These are phyloP conservation scores for Rhaphigaster nebulosa DNA, from an alignment of 2,888 invertebrate species.

Conservation along the genomic window DNA sequence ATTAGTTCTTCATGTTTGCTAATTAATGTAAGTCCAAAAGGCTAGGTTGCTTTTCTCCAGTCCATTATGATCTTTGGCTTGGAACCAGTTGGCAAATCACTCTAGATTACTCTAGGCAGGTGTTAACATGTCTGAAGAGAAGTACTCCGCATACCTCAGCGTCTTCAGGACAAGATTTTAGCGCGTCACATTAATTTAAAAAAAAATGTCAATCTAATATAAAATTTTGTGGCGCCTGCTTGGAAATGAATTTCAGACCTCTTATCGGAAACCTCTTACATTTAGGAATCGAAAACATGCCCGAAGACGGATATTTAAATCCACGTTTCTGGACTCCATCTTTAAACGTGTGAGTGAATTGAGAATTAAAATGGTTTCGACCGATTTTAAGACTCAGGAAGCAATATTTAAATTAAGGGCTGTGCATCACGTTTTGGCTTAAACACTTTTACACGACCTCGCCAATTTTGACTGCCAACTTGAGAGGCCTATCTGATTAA, in stretches of 20 bases:
- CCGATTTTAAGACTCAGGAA: too few relatives aligned
- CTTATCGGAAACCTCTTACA: too few relatives aligned
- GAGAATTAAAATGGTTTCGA: too few relatives aligned
- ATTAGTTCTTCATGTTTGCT: neutral
- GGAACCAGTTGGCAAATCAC: conserved; percentile 3
- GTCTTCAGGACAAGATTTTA: neutral
- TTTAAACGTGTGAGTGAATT: too few relatives aligned
- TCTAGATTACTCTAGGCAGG: neutral
- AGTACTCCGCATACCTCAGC: neutral
- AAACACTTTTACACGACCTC: neutral
- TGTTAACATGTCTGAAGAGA: neutral
- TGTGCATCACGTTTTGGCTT: conserved; percentile 9
- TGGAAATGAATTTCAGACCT: too few relatives aligned
- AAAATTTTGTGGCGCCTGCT: neutral
- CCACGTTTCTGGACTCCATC: too few relatives aligned
- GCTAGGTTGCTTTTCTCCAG: neutral
- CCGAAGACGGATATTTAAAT: too few relatives aligned
- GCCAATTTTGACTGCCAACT: neutral
- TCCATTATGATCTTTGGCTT: neutral
- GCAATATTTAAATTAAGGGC: too few relatives aligned
- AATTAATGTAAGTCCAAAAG: neutral
- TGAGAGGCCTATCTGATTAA: neutral
- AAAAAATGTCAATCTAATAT: neutral
- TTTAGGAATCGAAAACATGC: too few relatives aligned
- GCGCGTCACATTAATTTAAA: neutral